Base-by-base conservation (phyloP, 2,888 invertebrate species). In the Mesorhabditis spiculigera region DNA sequence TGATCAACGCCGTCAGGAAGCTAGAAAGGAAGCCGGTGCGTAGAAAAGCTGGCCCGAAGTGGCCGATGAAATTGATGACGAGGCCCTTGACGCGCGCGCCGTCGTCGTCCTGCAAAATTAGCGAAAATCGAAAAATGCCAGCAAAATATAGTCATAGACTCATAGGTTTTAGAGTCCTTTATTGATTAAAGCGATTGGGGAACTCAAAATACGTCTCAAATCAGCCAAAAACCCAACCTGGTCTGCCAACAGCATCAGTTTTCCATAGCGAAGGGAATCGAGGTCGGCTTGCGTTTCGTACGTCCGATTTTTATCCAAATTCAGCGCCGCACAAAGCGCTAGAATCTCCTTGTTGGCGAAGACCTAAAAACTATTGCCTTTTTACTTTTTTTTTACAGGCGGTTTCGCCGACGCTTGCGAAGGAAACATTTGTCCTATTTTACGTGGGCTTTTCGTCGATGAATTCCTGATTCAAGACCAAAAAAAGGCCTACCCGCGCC, bases 171-270 rank as follows among this genome's bases (percentile, higher is more conserved):
- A n/a, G n/a, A n/a, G n/a, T n/a, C n/a, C n/a, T n/a, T n/a, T n/a
- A n/a, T n/a, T n/a, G n/a, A n/a, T n/a, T n/a, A n/a, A n/a, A n/a
- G n/a, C n/a, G n/a, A n/a, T n/a, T n/a, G n/a, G n/a, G n/a, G n/a
- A n/a, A n/a, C n/a, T n/a, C n/a, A n/a, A n/a, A 28, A 28, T 28
- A 28, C 28, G n/a, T 28, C 28, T 28, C 28, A 28, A 28, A 28
- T n/a, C n/a, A n/a, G n/a, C 44, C n/a, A n/a, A n/a, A n/a, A 6
- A 43, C 4, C 50, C 4, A 10, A 94, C 94, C 89, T 95, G 95
- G 95, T 97, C 96, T 66, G 97, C 95, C 95, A 97, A 95, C 75
- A 97, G 96, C 96, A 97, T 96, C 63, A 96, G 89, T 88, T 93
- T 93, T 63, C 95, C 95, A 81, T 95, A 95, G 68, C 95, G 90